Percentiles rank a stretch among this genome's conserved stretches.
Evolutionary conservation across 2,888 invertebrate species (phyloP).

Genomic region (Cheilosia variabilis): DNA sequence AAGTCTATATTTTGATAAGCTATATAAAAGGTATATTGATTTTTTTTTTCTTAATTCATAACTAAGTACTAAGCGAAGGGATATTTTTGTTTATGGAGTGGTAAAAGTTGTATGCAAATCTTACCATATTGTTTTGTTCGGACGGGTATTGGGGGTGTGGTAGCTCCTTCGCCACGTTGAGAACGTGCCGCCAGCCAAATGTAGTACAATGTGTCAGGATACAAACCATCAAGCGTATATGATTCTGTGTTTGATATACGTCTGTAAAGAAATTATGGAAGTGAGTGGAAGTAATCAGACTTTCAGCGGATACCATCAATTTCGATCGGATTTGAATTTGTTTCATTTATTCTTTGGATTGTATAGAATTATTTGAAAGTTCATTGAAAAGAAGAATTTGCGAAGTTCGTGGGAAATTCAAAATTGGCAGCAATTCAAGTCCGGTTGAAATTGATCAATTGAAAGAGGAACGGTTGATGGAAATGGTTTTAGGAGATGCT

Average conservation of each 20-base stretch:
- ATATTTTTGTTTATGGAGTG: conserved; percentile 32
- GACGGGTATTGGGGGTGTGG: conserved; percentile 96
- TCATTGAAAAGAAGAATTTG: too few relatives aligned
- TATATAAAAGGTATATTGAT: conserved; percentile 42
- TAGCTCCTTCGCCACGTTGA: conserved; percentile 96
- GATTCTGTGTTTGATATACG: conserved; percentile 92
- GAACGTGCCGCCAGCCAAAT: conserved; percentile 98
- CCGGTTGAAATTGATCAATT: too few relatives aligned
- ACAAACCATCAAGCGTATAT: conserved; percentile 94
- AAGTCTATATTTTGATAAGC: conserved; percentile 62
- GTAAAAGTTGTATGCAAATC: conserved; percentile 81
- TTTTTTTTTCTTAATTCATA: conserved; percentile 56
- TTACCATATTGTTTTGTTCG: conserved; percentile 99
- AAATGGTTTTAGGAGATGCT: too few relatives aligned
- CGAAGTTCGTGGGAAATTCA: too few relatives aligned
- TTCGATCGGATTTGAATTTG: too few relatives aligned
- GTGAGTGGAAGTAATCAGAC: background rate
- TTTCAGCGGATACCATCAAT: background rate
- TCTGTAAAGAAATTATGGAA: conserved; percentile 79
- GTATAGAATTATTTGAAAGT: too few relatives aligned
- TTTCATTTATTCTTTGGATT: too few relatives aligned
- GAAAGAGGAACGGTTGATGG: too few relatives aligned
- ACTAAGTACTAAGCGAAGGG: conserved; percentile 68
- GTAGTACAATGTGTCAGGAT: conserved; percentile 98
- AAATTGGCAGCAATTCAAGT: too few relatives aligned